These are phyloP conservation scores for Scolopax rusticola DNA, from an alignment of 2,797 vertebrate genomes.

Conservation along the genomic window DNA sequence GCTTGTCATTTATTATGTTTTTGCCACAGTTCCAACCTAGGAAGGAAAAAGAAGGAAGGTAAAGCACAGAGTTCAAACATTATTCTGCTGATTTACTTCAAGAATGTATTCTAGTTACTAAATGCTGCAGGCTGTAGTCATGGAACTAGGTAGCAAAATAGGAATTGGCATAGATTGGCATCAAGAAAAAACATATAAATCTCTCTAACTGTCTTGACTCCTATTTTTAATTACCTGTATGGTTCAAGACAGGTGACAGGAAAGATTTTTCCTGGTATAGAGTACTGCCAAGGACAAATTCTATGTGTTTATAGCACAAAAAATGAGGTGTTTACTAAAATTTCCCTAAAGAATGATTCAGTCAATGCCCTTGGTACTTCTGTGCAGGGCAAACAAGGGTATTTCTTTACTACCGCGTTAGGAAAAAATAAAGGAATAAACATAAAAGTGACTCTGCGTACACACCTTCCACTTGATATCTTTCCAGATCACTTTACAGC, in stretches of 20 bases:
- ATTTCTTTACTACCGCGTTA: background rate
- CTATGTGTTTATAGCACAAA: background rate
- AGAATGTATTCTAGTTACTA: background rate
- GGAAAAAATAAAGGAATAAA: slow-evolving; percentile 10
- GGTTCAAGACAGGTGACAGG: background rate
- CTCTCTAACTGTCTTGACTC: background rate
- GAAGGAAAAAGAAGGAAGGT: background rate
- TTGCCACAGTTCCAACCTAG: background rate
- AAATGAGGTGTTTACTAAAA: background rate
- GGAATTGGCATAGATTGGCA: background rate
- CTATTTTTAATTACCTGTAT: background rate
- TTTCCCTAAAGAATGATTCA: background rate
- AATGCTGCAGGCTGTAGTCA: background rate
- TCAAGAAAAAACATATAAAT: background rate
- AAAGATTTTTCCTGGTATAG: background rate
- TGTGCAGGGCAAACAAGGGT: background rate
- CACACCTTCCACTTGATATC: slow-evolving; percentile 16
- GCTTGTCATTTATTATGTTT: background rate
- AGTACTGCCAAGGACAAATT: background rate
- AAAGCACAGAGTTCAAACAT: background rate
- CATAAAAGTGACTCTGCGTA: background rate
- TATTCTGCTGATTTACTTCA: background rate
- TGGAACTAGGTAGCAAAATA: background rate
- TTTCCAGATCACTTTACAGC: slow-evolving; percentile 47
- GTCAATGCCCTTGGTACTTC: background rate